phyloP scores from a whole-genome alignment of 1,140 invertebrate genomes.

The Saccostrea glomerata region DNA sequence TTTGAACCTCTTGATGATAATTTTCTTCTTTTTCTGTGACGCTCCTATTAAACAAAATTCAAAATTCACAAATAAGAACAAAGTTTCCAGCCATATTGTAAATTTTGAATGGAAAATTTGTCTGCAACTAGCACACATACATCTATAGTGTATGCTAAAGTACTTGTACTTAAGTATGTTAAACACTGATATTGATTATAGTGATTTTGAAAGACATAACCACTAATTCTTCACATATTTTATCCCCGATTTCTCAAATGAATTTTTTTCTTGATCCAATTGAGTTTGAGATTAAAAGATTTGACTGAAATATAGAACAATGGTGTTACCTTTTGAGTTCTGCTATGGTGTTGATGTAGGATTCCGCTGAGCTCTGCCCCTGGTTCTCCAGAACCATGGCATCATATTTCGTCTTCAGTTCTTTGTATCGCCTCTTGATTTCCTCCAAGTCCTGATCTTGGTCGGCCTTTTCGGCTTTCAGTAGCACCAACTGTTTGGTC shows the following conservation, averaged over 20 bases:
- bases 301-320: too few relatives aligned
- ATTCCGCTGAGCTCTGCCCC: constrained; percentile 63
- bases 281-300: too few relatives aligned
- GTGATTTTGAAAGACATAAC: too few relatives aligned
- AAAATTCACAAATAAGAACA: neutral
- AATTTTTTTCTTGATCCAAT: too few relatives aligned
- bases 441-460: constrained; percentile 68
- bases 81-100: neutral
- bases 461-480: constrained; percentile 70
- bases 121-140: neutral
- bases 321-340: constrained; percentile 69
- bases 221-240: too few relatives aligned
- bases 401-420: constrained; percentile 71
- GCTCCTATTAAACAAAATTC: constrained; percentile 58
- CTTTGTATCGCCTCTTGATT: constrained; percentile 57
- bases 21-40: constrained; percentile 67
- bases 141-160: neutral
- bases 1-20: constrained; percentile 65
- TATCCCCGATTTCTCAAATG: too few relatives aligned
- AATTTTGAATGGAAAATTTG: neutral
- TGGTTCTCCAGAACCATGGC: constrained; percentile 63
- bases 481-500: constrained; percentile 65
- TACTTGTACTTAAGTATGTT: too few relatives aligned
- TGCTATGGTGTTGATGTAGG: constrained; percentile 70
- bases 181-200: too few relatives aligned